Evolutionary conservation across 2,113 vertebrate species (phyloP).

Genomic region (Cariama cristata): DNA sequence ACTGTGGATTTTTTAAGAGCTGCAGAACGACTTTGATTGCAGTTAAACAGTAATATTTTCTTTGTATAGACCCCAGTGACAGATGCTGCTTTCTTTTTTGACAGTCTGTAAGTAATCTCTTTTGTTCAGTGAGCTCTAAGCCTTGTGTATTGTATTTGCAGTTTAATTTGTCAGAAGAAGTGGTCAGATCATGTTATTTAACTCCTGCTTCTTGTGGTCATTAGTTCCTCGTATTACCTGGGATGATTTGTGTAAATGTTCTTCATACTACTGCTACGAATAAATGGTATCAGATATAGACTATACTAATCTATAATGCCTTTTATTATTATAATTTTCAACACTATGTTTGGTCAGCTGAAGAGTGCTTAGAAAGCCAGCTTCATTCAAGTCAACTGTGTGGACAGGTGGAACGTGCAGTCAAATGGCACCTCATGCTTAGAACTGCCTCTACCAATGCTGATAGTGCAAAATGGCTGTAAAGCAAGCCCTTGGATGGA

Average conservation of each 20-base stretch:
- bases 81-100: conserved; percentile 13
- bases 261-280: neutral
- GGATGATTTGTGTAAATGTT: neutral
- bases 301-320: neutral
- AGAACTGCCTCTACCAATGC: neutral
- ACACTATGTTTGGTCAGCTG: neutral
- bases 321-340: neutral
- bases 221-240: neutral
- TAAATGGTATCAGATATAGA: neutral
- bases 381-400: neutral
- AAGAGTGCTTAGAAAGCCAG: neutral
- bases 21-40: conserved; percentile 21
- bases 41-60: conserved; percentile 27
- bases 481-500: neutral
- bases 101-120: conserved; percentile 15
- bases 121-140: conserved; percentile 27
- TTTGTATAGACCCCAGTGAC: neutral
- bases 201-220: neutral
- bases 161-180: conserved; percentile 15
- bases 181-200: neutral
- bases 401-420: neutral
- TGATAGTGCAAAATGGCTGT: neutral
- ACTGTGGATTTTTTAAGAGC: conserved; percentile 5
- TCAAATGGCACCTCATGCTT: neutral
- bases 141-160: neutral